These are phyloP conservation scores for Therioaphis trifolii DNA, from an alignment of 2,888 invertebrate genomes.

Conservation along the genomic window DNA sequence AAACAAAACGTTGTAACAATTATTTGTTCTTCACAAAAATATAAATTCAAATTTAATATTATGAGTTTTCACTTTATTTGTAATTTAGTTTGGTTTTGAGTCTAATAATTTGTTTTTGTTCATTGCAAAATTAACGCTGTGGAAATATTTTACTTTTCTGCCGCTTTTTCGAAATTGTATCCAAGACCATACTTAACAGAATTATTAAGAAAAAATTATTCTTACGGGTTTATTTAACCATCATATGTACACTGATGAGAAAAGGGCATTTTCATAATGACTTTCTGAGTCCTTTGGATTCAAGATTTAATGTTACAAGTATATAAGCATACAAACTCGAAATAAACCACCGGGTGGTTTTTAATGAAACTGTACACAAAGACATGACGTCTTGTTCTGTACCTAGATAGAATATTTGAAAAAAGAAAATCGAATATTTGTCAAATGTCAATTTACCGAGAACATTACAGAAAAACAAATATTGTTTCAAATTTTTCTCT, in stretches of 20 bases:
- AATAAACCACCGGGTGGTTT: constrained; percentile 5
- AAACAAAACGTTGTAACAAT: no score
- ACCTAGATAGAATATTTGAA: background rate
- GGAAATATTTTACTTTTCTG: no score
- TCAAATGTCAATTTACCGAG: background rate
- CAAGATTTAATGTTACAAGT: constrained; percentile 23
- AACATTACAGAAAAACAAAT: background rate
- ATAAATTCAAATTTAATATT: no score
- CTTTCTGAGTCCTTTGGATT: background rate
- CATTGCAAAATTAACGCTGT: no score
- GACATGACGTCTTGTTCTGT: background rate
- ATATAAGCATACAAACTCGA: background rate
- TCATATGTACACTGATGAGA: background rate
- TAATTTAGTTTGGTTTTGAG: no score
- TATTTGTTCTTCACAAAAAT: no score
- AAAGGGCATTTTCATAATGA: constrained; percentile 14
- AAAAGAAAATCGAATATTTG: background rate
- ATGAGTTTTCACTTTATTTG: no score
- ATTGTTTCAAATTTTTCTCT: background rate
- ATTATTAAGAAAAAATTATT: background rate
- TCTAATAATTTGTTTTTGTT: no score
- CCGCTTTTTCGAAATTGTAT: no score
- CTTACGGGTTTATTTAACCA: background rate
- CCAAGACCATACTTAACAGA: no score
- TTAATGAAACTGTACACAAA: constrained; percentile 27